Evolutionary conservation across 2,888 invertebrate species (phyloP), one percentile per base, ranked within the genome.

Genomic region (Melolontha melolontha): DNA sequence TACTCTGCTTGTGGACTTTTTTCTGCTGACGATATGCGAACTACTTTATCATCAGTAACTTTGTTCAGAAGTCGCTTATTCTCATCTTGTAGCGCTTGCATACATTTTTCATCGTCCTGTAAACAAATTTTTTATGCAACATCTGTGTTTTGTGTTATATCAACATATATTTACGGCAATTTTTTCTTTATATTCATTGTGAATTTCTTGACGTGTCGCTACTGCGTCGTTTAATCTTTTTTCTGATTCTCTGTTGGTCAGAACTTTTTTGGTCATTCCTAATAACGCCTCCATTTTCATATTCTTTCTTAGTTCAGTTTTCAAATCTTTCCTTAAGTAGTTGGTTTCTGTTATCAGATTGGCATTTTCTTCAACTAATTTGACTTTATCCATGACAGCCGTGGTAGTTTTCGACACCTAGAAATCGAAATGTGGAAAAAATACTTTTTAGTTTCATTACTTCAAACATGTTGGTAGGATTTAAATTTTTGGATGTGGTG

Each of bases 281-380:
- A 92, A 81, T n/a, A 91, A 83, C 0, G 90, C 89, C 79, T 92
- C 92, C 86, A 94, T 88, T 79, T 92, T 90, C 70, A 86, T 86
- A 73, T 91, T 90, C 40, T 88, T 86, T n/a, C 86, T 86, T 8
- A 90, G 86, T 11, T 90, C 87, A 0, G 86, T 82, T 79, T 91
- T 91, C 69, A 93, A 81, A 79, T 92, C 90, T 27, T 87, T 86
- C 39, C 94, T 87, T 47, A 95, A 80, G 66, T 87, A 87, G 78
- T 95, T 94, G 17, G 95, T 89, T 81, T 96, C 95, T 1, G 89
- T 86, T 39, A 95, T 85, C 2, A 96, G 85, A 0, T 88, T 83
- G 40, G 92, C 88, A 80, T 96, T 96, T 78, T 96, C 94, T 79
- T 89, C 84, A 16, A 86, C 80, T 57, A 84, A 79, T 52, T 81